phyloP scores from a whole-genome alignment of 2,888 invertebrate genomes.

The Melanotus villosus region DNA sequence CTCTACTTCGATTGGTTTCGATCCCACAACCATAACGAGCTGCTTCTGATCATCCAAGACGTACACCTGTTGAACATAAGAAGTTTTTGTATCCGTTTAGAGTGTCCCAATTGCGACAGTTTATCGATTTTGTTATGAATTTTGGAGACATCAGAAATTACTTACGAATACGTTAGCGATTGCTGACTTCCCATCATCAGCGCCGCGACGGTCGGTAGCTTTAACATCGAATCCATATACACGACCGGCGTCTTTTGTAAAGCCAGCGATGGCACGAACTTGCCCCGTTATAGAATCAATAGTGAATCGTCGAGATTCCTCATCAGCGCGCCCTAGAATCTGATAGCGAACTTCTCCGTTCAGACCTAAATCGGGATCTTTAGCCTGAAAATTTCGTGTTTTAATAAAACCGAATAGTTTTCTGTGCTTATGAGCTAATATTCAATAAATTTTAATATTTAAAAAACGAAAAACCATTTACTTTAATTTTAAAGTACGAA shows the following conservation, averaged over 20 bases:
- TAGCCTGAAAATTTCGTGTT: conserved; percentile 71
- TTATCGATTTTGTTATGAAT: conserved; percentile 11
- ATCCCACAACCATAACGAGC: conserved; percentile 83
- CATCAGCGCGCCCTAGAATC: conserved; percentile 76
- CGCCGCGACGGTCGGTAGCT: conserved; percentile 86
- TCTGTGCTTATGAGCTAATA: too few species aligned
- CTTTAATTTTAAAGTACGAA: too few species aligned
- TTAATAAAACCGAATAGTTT: background rate
- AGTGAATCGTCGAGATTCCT: conserved; percentile 81
- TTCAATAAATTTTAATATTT: too few species aligned
- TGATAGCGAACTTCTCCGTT: conserved; percentile 88
- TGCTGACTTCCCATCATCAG: conserved; percentile 85
- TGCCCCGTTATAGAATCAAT: conserved; percentile 85
- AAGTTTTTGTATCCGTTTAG: conserved; percentile 7
- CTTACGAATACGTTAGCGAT: conserved; percentile 90
- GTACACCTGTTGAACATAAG: conserved; percentile 74
- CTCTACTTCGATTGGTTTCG: conserved; percentile 84
- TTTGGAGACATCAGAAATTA: conserved; percentile 52
- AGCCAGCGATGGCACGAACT: conserved; percentile 80
- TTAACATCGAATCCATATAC: conserved; percentile 91
- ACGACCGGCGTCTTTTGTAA: conserved; percentile 79
- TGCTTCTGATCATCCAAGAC: conserved; percentile 86
- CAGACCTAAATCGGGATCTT: conserved; percentile 81
- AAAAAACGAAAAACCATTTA: too few species aligned
- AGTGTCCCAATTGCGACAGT: background rate